Percentiles rank a stretch among this genome's conserved stretches.
Evolutionary conservation across 2,888 invertebrate species (phyloP).

Genomic region (Phymatocera aterrima): DNA sequence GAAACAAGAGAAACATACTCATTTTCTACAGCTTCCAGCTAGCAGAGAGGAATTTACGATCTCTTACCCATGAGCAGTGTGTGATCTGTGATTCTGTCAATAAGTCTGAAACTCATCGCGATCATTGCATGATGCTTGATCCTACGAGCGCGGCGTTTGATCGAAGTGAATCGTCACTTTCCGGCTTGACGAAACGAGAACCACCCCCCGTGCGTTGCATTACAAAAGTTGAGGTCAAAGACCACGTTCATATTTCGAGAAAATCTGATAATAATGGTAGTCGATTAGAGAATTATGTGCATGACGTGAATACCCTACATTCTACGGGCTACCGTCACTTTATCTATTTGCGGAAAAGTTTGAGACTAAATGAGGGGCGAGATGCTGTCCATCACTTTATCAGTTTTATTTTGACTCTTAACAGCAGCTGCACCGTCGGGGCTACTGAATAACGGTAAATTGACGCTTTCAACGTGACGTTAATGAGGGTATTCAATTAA

Average conservation of each 20-base stretch:
- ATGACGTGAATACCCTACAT: background rate
- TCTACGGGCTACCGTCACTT: too few relatives aligned
- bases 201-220: background rate
- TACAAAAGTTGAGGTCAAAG: background rate
- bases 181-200: constrained; percentile 3
- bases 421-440: background rate
- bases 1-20: too few relatives aligned
- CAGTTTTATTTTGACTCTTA: constrained; percentile 16
- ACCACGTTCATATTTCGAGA: background rate
- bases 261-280: background rate
- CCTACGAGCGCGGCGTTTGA: background rate
- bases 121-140: background rate
- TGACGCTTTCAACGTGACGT: constrained; percentile 53
- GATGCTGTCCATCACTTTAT: background rate
- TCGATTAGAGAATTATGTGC: background rate
- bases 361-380: background rate
- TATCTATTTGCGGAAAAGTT: background rate
- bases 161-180: constrained; percentile 16
- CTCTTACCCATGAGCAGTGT: too few relatives aligned
- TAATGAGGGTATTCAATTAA: constrained; percentile 58
- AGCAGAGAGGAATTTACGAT: too few relatives aligned
- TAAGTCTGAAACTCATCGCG: background rate
- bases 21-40: too few relatives aligned
- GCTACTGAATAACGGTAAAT: constrained; percentile 41
- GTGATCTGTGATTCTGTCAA: background rate